Evolutionary conservation across 2,113 vertebrate genomes (phyloP).

Genomic region (Bettongia penicillata): DNA sequence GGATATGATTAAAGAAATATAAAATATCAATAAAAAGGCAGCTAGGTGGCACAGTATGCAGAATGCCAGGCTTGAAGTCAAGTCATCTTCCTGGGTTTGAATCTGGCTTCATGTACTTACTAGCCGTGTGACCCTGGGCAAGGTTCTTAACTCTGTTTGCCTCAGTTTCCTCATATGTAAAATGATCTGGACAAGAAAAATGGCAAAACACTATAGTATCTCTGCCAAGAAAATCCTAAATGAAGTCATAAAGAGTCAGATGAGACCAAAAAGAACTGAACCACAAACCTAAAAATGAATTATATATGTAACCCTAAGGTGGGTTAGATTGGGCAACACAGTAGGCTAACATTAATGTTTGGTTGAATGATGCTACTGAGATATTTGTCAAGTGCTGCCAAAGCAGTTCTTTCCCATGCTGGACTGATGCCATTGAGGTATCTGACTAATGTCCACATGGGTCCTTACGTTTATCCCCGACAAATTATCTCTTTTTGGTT

Average conservation of each 20-base stretch:
- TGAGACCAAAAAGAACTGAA: too few relatives aligned
- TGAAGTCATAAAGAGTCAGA: background rate
- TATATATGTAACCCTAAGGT: background rate
- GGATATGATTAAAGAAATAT: background rate
- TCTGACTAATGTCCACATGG: too few relatives aligned
- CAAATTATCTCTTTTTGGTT: too few relatives aligned
- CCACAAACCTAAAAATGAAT: too few relatives aligned
- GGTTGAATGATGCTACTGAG: background rate
- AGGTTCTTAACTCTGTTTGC: background rate
- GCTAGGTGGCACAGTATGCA: background rate
- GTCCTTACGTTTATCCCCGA: too few relatives aligned
- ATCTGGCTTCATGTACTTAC: background rate
- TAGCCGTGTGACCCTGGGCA: background rate
- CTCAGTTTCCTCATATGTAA: background rate
- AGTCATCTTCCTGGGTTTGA: background rate
- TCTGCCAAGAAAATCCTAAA: background rate
- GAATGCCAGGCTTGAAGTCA: background rate
- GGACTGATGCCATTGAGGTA: too few relatives aligned
- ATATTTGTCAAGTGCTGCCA: too few relatives aligned
- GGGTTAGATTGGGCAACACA: background rate
- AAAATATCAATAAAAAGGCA: background rate
- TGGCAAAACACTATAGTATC: background rate
- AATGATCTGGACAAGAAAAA: background rate
- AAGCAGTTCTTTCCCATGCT: too few relatives aligned
- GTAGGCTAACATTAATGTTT: background rate